phyloP scores from a whole-genome alignment of 2,113 vertebrate species.

The Leiothrix lutea region DNA sequence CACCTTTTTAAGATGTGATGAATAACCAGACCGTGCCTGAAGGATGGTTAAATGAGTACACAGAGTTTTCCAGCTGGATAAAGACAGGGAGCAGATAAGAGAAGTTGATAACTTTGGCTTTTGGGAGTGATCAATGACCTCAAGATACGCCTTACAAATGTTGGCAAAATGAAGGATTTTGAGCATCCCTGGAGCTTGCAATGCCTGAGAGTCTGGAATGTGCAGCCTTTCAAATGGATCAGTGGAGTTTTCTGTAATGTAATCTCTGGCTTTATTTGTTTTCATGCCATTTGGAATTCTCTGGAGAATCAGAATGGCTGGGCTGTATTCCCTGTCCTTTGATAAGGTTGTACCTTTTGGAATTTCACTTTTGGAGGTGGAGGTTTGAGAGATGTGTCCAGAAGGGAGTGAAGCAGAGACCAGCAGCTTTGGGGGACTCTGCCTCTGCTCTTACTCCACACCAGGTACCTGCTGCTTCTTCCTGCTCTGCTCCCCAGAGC shows the following conservation, averaged over 20 bases:
- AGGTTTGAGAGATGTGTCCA: background rate
- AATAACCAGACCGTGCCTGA: background rate
- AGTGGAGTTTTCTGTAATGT: background rate
- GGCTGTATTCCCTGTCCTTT: background rate
- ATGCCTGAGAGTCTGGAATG: background rate
- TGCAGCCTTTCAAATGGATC: background rate
- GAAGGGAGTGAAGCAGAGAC: background rate
- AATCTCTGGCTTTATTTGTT: background rate
- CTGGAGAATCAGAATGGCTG: background rate
- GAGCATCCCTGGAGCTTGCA: background rate
- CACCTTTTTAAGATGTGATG: background rate
- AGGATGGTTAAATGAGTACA: background rate
- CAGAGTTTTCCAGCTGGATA: background rate
- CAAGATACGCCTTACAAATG: background rate
- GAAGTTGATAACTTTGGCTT: background rate
- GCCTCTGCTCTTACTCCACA: background rate
- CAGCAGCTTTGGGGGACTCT: background rate
- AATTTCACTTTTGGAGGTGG: background rate
- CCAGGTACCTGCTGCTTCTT: background rate
- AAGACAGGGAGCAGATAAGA: slow-evolving; percentile 19
- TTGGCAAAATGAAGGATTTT: background rate
- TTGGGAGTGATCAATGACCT: background rate
- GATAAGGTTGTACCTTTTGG: background rate
- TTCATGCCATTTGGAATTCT: background rate
- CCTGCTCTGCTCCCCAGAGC: background rate